Base-by-base conservation (phyloP, 2,888 invertebrate species). In the Eledona agricola region DNA sequence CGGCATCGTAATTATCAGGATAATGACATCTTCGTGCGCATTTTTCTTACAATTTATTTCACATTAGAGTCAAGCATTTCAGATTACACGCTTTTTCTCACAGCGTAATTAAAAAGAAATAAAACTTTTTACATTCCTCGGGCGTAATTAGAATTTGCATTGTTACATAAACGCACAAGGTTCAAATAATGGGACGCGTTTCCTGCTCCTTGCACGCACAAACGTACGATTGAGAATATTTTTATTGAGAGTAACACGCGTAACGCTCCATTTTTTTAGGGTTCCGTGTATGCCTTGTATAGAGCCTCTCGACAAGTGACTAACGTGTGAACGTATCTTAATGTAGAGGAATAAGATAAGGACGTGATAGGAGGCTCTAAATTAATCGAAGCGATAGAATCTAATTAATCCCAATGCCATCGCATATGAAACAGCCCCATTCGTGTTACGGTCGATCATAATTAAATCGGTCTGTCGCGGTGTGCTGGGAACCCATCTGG, bases 1-100 rank as follows among this genome's bases (percentile, higher is more conserved):
- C 28, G 23, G 20, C 13, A 37, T 16, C 47, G 37, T 49, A 49
- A 54, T 54, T 49, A 54, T 53, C 15, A 23, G 19, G 51, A 54
- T 63, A 63, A 63, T 63, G 60, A 63, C 61, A 60, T 55, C 52
- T 58, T 63, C 57, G 60, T 61, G 63, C 51, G 51, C 53, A 57
- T 53, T 60, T 59, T 61, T 60, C 57, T 56, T 55, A 61, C 57
- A 63, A 63, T 63, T 63, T 63, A 63, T 63, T 63, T 63, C 58
- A 57, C 63, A 61, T 63, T 63, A 54, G 45, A 31, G 20, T 1
- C 17, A 25, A 35, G 35, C 11, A 29, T 45, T 45, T 34, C 35
- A 53, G 38, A 47, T 53, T 47, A 53, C 13, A 32, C 47, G 17
- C 23, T 53, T 53, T 53, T 53, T 53, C 53, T 34, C 53, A 53